Percentiles rank a stretch among this genome's conserved stretches.
Evolutionary conservation across 2,113 vertebrate genomes (phyloP).

Genomic region (Nycticebus coucang): DNA sequence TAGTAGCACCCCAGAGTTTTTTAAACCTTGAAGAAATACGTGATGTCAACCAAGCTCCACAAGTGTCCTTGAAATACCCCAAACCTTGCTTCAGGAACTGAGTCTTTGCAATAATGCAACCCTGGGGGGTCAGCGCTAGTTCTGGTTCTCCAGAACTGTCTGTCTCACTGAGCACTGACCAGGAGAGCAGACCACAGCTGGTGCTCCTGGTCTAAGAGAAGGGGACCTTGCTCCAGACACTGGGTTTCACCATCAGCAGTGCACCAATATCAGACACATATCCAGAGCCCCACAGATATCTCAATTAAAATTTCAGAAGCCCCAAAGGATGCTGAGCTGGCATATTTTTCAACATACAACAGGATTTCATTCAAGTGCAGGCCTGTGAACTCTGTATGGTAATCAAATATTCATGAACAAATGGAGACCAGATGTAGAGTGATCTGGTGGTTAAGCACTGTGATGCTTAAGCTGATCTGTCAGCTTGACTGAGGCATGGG

Average conservation of each 20-base stretch:
- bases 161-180: neutral
- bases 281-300: neutral
- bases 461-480: neutral
- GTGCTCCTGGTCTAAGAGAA: neutral
- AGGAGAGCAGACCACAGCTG: neutral
- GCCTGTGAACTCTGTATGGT: neutral
- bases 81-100: neutral
- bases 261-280: neutral
- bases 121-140: neutral
- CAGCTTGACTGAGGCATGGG: neutral
- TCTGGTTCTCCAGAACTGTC: neutral
- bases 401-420: conserved; percentile 14
- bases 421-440: neutral
- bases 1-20: neutral
- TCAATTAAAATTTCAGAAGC: neutral
- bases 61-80: neutral
- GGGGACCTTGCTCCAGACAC: neutral
- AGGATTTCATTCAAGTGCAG: neutral
- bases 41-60: neutral
- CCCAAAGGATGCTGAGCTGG: neutral
- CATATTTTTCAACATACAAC: neutral
- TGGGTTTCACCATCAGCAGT: neutral
- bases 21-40: neutral
- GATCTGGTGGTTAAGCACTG: neutral
- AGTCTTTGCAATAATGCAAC: neutral